Evolutionary conservation across 2,797 vertebrate species (phyloP).

Genomic region (Dryobates pubescens): DNA sequence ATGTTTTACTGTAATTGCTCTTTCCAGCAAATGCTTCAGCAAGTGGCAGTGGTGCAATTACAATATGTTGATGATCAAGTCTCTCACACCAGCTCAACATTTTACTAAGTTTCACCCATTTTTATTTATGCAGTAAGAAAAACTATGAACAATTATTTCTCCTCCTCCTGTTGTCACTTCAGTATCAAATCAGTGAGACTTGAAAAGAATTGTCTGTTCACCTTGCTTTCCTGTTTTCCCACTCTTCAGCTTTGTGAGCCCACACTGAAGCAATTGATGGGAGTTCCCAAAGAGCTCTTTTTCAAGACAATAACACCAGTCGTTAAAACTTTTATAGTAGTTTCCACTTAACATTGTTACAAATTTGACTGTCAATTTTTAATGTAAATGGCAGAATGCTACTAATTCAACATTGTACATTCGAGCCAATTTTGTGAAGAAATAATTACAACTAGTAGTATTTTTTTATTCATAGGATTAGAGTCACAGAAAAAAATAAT

Average conservation of each 20-base stretch:
- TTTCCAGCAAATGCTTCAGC: constrained; percentile 19
- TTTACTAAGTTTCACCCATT: background rate
- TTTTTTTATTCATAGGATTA: background rate
- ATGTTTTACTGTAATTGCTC: constrained; percentile 42
- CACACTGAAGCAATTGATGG: background rate
- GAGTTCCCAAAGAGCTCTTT: background rate
- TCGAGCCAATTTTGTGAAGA: background rate
- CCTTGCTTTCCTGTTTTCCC: background rate
- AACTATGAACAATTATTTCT: background rate
- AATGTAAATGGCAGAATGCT: background rate
- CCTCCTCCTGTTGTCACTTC: background rate
- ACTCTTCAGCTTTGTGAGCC: background rate
- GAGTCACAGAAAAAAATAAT: background rate
- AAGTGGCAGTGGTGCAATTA: background rate
- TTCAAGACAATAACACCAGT: background rate
- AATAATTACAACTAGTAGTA: background rate
- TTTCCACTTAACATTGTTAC: background rate
- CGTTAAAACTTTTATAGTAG: background rate
- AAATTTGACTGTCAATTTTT: background rate
- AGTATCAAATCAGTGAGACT: background rate
- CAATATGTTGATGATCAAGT: background rate
- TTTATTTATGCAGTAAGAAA: background rate
- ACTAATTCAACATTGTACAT: background rate
- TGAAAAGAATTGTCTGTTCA: background rate
- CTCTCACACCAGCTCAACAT: background rate